Conservation (phyloP, 2,113 vertebrate genomes). For the Chlamydotis undulata region DNA sequence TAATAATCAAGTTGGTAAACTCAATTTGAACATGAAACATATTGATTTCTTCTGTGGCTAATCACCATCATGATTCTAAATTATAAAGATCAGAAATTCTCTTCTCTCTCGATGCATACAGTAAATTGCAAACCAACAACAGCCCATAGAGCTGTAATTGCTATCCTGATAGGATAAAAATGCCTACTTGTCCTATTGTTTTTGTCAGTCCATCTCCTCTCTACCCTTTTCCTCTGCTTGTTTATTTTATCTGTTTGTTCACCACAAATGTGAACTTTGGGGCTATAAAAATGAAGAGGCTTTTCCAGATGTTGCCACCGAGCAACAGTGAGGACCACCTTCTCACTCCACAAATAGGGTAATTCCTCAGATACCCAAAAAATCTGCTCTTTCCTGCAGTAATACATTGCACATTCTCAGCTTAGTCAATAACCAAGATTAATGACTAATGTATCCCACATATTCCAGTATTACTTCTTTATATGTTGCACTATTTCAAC, state of each 20-base stretch:
- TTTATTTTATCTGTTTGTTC: background rate
- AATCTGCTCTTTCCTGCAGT: background rate
- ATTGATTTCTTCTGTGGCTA: conserved; percentile 67
- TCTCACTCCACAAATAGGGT: background rate
- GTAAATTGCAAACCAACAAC: conserved; percentile 54
- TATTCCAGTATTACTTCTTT: background rate
- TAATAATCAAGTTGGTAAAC: conserved; percentile 71
- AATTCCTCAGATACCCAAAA: background rate
- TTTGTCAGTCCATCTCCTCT: conserved; percentile 16
- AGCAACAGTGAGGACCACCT: background rate
- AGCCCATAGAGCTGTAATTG: conserved; percentile 34
- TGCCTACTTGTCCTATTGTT: background rate
- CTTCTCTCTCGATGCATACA: conserved; percentile 51
- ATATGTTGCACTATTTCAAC: background rate
- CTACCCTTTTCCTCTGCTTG: background rate
- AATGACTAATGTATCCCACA: background rate
- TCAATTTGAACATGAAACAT: conserved; percentile 57
- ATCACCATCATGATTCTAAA: conserved; percentile 62
- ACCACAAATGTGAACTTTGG: background rate
- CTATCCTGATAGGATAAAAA: conserved; percentile 40
- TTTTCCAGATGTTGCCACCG: background rate
- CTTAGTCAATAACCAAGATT: background rate
- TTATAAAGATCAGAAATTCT: conserved; percentile 64
- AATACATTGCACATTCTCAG: background rate
- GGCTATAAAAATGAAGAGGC: background rate